Percentiles rank a stretch among this genome's conserved stretches.
Evolutionary conservation across 2,888 invertebrate genomes (phyloP).

Genomic region (Tryphoninae sp.): DNA sequence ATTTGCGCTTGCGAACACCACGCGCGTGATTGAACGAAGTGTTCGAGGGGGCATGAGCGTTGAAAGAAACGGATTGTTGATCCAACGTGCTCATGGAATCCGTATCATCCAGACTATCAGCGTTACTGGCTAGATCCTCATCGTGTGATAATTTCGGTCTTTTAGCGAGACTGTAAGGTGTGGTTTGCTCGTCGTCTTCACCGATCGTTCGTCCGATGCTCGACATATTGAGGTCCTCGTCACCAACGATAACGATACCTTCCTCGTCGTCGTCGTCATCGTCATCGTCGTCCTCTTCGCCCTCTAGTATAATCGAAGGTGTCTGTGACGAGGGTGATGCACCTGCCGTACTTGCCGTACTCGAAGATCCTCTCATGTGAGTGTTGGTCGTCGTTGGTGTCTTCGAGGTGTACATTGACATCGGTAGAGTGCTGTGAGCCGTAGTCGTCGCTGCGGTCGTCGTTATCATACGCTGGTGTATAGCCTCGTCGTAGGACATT

Average conservation of each 20-base stretch:
- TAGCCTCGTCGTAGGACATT: conserved; percentile 81
- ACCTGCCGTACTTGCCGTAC: conserved; percentile 81
- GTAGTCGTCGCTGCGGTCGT: conserved; percentile 82
- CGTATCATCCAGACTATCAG: conserved; percentile 85
- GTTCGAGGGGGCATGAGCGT: conserved; percentile 71
- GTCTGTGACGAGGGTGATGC: conserved; percentile 76
- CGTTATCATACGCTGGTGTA: conserved; percentile 84
- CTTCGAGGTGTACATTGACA: conserved; percentile 81
- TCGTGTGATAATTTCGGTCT: conserved; percentile 84
- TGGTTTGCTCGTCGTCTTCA: conserved; percentile 83
- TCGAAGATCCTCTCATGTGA: conserved; percentile 80
- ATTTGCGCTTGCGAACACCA: conserved; percentile 90
- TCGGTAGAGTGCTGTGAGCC: conserved; percentile 81
- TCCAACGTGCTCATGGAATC: conserved; percentile 77
- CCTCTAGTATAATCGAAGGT: conserved; percentile 74
- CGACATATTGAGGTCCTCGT: conserved; percentile 80
- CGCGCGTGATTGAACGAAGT: conserved; percentile 73
- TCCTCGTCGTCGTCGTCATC: conserved; percentile 87
- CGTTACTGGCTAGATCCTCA: conserved; percentile 84
- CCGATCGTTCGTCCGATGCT: conserved; percentile 73
- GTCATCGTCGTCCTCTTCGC: conserved; percentile 79
- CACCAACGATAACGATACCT: conserved; percentile 90
- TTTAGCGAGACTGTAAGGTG: conserved; percentile 88
- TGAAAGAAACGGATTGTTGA: conserved; percentile 73
- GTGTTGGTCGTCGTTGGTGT: conserved; percentile 83